Percentiles rank a stretch among this genome's conserved stretches.
These are phyloP conservation scores for Athalia circularis DNA, from an alignment of 2,888 invertebrate genomes.

Conservation along the genomic window DNA sequence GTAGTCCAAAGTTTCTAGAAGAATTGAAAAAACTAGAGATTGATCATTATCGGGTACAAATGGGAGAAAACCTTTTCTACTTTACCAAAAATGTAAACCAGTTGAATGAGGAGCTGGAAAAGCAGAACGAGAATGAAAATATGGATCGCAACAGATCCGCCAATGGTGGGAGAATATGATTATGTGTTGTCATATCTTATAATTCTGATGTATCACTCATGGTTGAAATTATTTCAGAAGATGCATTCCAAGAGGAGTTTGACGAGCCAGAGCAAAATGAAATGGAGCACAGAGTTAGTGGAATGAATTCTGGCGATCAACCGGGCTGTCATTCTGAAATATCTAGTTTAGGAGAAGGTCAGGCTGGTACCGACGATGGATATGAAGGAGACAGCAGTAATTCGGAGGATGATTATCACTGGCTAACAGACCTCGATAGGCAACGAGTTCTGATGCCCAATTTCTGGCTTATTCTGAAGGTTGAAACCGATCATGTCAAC, in stretches of 20 bases:
- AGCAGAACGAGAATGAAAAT: slow-evolving; percentile 54
- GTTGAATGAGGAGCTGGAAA: slow-evolving; percentile 68
- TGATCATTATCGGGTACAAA: slow-evolving; percentile 77
- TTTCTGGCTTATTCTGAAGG: slow-evolving; percentile 83
- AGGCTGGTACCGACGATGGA: slow-evolving; percentile 69
- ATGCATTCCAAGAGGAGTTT: neutral
- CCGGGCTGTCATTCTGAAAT: slow-evolving; percentile 67
- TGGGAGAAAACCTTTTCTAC: slow-evolving; percentile 79
- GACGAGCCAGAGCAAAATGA: neutral
- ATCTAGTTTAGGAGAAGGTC: slow-evolving; percentile 64
- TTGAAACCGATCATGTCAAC: slow-evolving; percentile 77
- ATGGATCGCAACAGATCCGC: neutral
- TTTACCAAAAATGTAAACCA: slow-evolving; percentile 73
- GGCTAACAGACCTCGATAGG: slow-evolving; percentile 76
- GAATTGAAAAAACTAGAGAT: slow-evolving; percentile 78
- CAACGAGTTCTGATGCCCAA: slow-evolving; percentile 78
- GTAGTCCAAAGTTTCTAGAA: slow-evolving; percentile 76
- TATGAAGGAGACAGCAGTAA: slow-evolving; percentile 82
- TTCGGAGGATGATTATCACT: slow-evolving; percentile 78
- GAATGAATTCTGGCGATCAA: slow-evolving; percentile 63
- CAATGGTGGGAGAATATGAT: neutral
- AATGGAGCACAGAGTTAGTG: slow-evolving; percentile 53
- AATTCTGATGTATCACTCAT: neutral
- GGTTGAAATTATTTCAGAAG: neutral
- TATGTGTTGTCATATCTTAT: neutral